A percentile compares a stretch with the other conserved stretches of the same genome.
Evolutionary conservation across 1,140 invertebrate genomes (phyloP).

Genomic region (Teleogryllus occipitalis): DNA sequence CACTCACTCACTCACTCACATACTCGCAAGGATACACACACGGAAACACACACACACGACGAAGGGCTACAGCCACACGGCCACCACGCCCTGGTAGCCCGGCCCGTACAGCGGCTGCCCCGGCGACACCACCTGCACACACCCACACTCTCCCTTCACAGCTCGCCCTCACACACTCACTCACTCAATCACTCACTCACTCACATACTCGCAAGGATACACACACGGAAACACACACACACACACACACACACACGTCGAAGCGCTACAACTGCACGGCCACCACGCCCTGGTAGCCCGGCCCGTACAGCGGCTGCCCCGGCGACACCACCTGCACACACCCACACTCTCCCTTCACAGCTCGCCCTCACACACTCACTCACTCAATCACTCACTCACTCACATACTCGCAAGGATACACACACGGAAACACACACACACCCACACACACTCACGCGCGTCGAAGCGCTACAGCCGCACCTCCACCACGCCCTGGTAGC

Average conservation of each 20-base stretch:
- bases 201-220: too few relatives aligned
- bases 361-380: constrained; percentile 37
- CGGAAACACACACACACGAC: constrained; percentile 40
- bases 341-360: too few relatives aligned
- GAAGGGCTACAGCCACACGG: constrained; percentile 43
- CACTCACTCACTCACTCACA: constrained; percentile 39
- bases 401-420: too few relatives aligned
- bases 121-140: constrained; percentile 36
- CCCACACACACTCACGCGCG: constrained; percentile 40
- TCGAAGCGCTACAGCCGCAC: constrained; percentile 43
- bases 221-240: too few relatives aligned
- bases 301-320: constrained; percentile 31
- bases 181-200: too few relatives aligned
- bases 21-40: constrained; percentile 42
- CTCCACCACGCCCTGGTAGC: constrained; percentile 38
- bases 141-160: constrained; percentile 37
- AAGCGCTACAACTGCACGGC: constrained; percentile 43
- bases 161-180: constrained; percentile 39
- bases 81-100: constrained; percentile 37
- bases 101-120: constrained; percentile 31
- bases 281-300: constrained; percentile 37
- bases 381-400: too few relatives aligned
- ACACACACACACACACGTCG: too few relatives aligned
- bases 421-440: constrained; percentile 38
- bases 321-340: constrained; percentile 35